phyloP scores from a whole-genome alignment of 2,113 vertebrate genomes.

The Notothenia coriiceps region DNA sequence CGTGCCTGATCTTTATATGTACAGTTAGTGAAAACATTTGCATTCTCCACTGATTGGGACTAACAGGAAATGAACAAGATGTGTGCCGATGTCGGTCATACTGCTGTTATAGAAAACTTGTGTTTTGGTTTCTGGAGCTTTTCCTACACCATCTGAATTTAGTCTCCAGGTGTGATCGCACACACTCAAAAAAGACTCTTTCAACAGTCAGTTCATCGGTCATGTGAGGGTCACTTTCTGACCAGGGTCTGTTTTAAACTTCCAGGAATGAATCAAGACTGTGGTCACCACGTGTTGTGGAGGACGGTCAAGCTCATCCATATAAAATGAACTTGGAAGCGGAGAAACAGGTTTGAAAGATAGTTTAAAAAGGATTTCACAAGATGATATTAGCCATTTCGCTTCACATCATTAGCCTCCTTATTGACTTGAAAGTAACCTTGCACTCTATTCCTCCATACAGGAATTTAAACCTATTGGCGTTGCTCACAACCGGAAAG shows the following conservation, averaged over 20 bases:
- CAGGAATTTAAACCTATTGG: constrained; percentile 96
- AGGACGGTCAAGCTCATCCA: constrained; percentile 89
- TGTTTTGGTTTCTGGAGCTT: not conserved
- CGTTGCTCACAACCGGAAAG: constrained; percentile 92
- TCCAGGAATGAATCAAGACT: constrained; percentile 89
- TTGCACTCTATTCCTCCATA: constrained; percentile 13
- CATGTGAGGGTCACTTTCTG: not conserved
- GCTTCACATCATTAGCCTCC: not conserved
- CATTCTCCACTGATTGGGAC: not conserved
- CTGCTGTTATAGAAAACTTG: not conserved
- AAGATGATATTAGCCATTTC: not conserved
- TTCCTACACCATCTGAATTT: not conserved
- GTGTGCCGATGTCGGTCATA: not conserved
- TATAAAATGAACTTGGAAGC: constrained; percentile 95
- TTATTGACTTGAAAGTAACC: not conserved
- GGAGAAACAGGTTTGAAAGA: constrained; percentile 90
- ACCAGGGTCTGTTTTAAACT: constrained; percentile 38
- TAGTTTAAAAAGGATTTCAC: not conserved
- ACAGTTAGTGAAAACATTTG: not conserved
- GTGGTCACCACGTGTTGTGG: constrained; percentile 91
- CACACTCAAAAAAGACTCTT: not conserved
- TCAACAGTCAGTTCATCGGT: constrained; percentile 5
- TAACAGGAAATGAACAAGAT: not conserved
- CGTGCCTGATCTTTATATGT: not conserved
- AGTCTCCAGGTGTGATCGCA: not conserved